Evolutionary conservation across 2,797 vertebrate genomes (phyloP).

Genomic region (Morus bassanus): DNA sequence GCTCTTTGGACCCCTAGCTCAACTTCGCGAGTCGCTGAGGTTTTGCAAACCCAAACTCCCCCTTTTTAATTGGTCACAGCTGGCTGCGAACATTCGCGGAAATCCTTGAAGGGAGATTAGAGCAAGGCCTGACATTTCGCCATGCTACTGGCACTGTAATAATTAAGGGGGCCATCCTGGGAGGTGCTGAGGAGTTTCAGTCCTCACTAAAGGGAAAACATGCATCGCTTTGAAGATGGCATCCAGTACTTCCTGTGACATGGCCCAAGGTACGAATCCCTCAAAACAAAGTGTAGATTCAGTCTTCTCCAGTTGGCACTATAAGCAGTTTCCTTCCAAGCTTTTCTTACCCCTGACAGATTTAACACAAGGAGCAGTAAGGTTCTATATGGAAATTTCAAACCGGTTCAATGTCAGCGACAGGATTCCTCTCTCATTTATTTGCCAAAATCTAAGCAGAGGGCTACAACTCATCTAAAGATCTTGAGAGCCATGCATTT

Average conservation of each 20-base stretch:
- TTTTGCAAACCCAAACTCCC: background rate
- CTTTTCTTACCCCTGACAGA: background rate
- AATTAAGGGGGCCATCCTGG: background rate
- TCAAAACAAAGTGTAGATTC: background rate
- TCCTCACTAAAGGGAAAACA: background rate
- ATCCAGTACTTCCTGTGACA: background rate
- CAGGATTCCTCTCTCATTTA: background rate
- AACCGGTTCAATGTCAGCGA: background rate
- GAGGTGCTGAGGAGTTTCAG: background rate
- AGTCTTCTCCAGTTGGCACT: background rate
- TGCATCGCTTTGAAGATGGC: background rate
- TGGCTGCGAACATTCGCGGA: background rate
- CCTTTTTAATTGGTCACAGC: conserved; percentile 25
- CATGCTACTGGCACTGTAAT: background rate
- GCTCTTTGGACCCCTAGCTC: rapidly evolving
- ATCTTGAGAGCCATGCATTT: background rate
- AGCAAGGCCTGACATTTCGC: rapidly evolving
- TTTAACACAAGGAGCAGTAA: rapidly evolving
- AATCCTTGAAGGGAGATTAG: background rate
- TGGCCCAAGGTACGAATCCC: background rate
- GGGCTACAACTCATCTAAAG: background rate
- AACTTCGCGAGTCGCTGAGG: background rate
- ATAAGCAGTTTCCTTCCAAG: background rate
- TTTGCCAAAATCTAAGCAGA: background rate
- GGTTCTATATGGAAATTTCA: background rate